Evolutionary conservation across 2,888 invertebrate genomes (phyloP).

Genomic region (Aporophyla nigra): DNA sequence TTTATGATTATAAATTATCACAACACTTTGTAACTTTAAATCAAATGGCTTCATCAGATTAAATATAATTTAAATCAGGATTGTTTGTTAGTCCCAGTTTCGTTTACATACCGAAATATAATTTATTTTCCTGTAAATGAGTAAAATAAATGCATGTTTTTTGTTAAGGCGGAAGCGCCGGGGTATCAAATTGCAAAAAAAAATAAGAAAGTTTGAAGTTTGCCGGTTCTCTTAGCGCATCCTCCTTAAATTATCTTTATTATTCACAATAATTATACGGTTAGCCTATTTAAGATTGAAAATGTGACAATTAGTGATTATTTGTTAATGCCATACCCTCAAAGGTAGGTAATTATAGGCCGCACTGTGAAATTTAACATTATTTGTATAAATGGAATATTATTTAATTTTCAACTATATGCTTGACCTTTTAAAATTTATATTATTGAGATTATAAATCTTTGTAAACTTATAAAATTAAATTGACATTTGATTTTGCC

Average conservation of each 20-base stretch:
- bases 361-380: slow-evolving; percentile 22
- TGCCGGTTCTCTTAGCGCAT: too few species aligned
- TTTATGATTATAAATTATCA: neutral
- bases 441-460: slow-evolving; percentile 54
- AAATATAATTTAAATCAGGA: neutral
- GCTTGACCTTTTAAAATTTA: slow-evolving; percentile 45
- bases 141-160: neutral
- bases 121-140: neutral
- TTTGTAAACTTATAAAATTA: slow-evolving; percentile 32
- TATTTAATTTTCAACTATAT: slow-evolving; percentile 42
- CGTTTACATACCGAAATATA: neutral
- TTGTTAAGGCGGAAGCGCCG: too few species aligned
- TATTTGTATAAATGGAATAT: slow-evolving; percentile 57
- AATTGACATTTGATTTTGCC: slow-evolving; percentile 27
- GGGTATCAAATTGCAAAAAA: too few species aligned
- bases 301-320: slow-evolving; percentile 17
- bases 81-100: neutral
- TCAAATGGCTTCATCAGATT: neutral
- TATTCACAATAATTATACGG: neutral
- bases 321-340: slow-evolving; percentile 19
- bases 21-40: neutral
- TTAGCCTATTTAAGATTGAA: slow-evolving; percentile 13
- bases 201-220: too few species aligned
- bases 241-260: neutral
- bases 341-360: slow-evolving; percentile 23